Conservation (phyloP, 2,797 vertebrate genomes). For the Catamblyrhynchus diadema region DNA sequence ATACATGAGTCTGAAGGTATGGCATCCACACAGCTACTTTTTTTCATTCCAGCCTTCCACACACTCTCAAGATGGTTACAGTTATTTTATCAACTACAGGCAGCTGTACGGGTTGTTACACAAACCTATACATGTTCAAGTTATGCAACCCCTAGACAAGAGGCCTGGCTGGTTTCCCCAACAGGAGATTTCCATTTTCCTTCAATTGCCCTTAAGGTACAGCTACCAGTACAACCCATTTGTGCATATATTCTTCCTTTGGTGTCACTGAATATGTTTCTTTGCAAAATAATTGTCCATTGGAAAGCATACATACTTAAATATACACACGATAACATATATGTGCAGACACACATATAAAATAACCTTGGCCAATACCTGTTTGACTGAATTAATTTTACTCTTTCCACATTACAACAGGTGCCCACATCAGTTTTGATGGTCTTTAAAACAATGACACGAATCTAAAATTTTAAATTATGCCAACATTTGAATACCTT, state of each 20-base stretch:
- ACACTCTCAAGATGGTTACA: neutral
- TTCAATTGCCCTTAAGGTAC: neutral
- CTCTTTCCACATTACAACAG: neutral
- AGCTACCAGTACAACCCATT: neutral
- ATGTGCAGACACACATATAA: neutral
- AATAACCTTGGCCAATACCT: neutral
- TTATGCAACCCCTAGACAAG: neutral
- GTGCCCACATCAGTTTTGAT: neutral
- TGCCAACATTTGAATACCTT: neutral
- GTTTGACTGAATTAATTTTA: neutral
- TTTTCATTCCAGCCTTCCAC: neutral
- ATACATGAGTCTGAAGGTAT: accelerated
- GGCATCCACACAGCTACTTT: neutral
- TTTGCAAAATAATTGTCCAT: neutral
- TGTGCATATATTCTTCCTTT: neutral
- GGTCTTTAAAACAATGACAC: neutral
- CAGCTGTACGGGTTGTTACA: neutral
- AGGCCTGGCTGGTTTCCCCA: neutral
- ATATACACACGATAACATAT: neutral
- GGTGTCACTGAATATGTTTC: neutral
- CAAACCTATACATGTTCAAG: neutral
- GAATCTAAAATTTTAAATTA: neutral
- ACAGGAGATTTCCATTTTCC: neutral
- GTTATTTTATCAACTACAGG: neutral
- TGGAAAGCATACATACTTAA: neutral